Percentiles rank a stretch among this genome's conserved stretches.
These are phyloP conservation scores for Taurulus bubalis DNA, from an alignment of 2,113 vertebrate genomes.

Conservation along the genomic window DNA sequence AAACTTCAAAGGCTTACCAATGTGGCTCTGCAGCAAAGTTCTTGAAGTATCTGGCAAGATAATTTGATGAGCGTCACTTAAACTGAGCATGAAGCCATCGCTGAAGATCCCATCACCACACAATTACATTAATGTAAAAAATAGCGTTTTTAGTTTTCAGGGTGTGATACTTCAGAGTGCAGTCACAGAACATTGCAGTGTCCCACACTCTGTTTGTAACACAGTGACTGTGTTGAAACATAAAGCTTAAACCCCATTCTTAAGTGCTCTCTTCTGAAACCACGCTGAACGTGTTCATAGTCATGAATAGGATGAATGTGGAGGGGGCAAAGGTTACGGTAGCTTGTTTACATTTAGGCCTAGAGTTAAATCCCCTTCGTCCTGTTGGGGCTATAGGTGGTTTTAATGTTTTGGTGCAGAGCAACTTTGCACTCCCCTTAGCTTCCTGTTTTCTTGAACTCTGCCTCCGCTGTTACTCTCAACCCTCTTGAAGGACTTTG, in stretches of 20 bases:
- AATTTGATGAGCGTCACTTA: conserved; percentile 59
- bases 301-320: conserved; percentile 19
- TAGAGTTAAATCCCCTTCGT: conserved; percentile 39
- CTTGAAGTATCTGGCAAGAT: conserved; percentile 11
- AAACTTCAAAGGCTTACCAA: background rate
- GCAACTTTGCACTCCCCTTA: conserved; percentile 34
- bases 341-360: conserved; percentile 50
- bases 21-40: background rate
- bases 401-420: conserved; percentile 39
- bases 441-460: conserved; percentile 57
- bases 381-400: conserved; percentile 15
- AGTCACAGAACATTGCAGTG: background rate
- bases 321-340: conserved; percentile 36
- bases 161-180: conserved; percentile 7
- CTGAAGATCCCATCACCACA: conserved; percentile 39
- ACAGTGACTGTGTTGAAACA: background rate
- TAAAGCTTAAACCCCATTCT: conserved; percentile 17
- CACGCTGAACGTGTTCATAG: conserved; percentile 15
- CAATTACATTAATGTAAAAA: conserved; percentile 49
- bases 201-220: conserved; percentile 5
- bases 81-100: conserved; percentile 56
- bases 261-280: conserved; percentile 8
- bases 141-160: background rate
- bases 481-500: conserved; percentile 20
- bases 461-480: conserved; percentile 33